A percentile compares a stretch with the other conserved stretches of the same genome.
Conservation (phyloP, 92 coral and sea anemone genomes). For the Hydrozoanthus gracilis region DNA sequence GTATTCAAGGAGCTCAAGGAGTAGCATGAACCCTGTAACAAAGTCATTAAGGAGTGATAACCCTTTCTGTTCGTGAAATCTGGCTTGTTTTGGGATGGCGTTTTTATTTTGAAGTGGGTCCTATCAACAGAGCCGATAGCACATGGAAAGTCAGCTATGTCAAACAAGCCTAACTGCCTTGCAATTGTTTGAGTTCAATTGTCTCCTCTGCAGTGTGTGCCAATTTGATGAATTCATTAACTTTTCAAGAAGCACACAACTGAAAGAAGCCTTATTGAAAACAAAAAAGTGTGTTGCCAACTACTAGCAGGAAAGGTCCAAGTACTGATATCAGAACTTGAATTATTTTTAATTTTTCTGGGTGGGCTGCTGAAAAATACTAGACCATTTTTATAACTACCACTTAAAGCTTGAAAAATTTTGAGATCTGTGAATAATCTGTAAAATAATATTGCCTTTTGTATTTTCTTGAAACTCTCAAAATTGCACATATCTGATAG, state of each 20-base stretch:
- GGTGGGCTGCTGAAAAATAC: too few species aligned
- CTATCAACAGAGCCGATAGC: slow-evolving; percentile 42
- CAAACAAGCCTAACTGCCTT: slow-evolving; percentile 21
- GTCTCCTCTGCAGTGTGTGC: slow-evolving; percentile 42
- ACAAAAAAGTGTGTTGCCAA: slow-evolving; percentile 47
- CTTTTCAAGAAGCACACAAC: slow-evolving; percentile 59
- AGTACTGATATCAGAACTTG: slow-evolving; percentile 59
- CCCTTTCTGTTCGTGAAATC: slow-evolving; percentile 9
- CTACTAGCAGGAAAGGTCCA: slow-evolving; percentile 57
- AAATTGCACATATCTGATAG: too few species aligned
- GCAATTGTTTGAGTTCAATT: slow-evolving; percentile 19
- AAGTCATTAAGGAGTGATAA: slow-evolving; percentile 23
- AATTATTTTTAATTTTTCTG: background rate
- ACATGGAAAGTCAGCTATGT: slow-evolving; percentile 46
- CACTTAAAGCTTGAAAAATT: too few species aligned
- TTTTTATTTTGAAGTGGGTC: slow-evolving; percentile 24
- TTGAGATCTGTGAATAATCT: too few species aligned
- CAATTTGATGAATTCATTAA: slow-evolving; percentile 48
- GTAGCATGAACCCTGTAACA: too few species aligned
- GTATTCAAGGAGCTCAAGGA: slow-evolving; percentile 3
- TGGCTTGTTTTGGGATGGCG: slow-evolving; percentile 24
- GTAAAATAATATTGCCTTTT: too few species aligned
- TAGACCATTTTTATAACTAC: too few species aligned
- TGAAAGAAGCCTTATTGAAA: slow-evolving; percentile 54
- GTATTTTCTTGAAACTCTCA: too few species aligned